These are phyloP conservation scores for Tachystola acroxantha DNA, from an alignment of 2,888 invertebrate genomes.

Conservation along the genomic window DNA sequence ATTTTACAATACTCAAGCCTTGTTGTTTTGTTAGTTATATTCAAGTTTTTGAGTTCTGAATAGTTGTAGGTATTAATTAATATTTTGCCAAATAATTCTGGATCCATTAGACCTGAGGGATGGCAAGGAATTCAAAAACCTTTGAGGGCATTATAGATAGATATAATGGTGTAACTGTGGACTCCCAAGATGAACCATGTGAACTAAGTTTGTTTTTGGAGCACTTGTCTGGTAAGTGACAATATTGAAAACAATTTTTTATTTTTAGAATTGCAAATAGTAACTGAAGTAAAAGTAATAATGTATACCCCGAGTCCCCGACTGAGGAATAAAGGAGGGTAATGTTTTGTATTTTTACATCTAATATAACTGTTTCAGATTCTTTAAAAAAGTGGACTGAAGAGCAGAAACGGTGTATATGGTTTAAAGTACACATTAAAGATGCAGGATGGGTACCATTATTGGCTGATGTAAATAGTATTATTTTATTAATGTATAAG, in stretches of 20 bases:
- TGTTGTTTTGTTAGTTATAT: too few species aligned
- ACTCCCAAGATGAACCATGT: conserved; percentile 79
- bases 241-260: background rate
- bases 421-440: conserved; percentile 87
- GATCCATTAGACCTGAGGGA: too few species aligned
- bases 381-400: conserved; percentile 83
- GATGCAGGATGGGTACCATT: conserved; percentile 87
- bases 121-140: too few species aligned
- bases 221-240: conserved; percentile 78
- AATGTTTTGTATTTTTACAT: too few species aligned
- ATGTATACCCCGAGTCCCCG: too few species aligned
- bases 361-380: conserved; percentile 69
- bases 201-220: conserved; percentile 61
- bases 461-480: conserved; percentile 80
- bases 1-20: too few species aligned
- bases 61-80: too few species aligned
- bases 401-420: conserved; percentile 83
- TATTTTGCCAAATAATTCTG: too few species aligned
- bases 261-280: background rate
- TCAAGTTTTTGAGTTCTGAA: too few species aligned
- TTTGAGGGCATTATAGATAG: conserved; percentile 76
- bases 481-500: too few species aligned
- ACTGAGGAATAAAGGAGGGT: too few species aligned
- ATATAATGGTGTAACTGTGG: conserved; percentile 86
- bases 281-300: too few species aligned